Percentiles rank a stretch among this genome's conserved stretches.
These are phyloP conservation scores for Boloria selene DNA, from an alignment of 2,888 invertebrate genomes.

Conservation along the genomic window DNA sequence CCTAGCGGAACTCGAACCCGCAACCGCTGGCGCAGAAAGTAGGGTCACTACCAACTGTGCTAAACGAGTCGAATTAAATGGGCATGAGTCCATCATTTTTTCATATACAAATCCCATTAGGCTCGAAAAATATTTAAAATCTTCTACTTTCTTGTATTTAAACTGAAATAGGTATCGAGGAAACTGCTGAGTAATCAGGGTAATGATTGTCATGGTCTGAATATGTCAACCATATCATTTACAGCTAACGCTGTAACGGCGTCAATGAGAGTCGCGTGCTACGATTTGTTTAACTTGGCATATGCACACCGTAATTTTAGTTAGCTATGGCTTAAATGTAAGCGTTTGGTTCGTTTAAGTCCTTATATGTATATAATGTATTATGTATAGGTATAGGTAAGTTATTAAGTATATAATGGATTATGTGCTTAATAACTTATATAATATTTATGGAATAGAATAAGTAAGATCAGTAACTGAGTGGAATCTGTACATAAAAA, in stretches of 20 bases:
- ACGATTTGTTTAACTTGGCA: slow-evolving; percentile 37
- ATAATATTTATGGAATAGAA: too few relatives aligned
- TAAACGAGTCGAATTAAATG: too few relatives aligned
- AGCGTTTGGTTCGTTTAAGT: background rate
- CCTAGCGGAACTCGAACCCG: too few relatives aligned
- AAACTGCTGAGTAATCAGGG: slow-evolving; percentile 14
- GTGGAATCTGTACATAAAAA: too few relatives aligned
- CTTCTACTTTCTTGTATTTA: slow-evolving; percentile 4
- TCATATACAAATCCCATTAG: background rate
- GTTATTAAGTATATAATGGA: too few relatives aligned
- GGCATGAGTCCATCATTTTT: too few relatives aligned
- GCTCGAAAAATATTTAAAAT: background rate
- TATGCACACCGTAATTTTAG: slow-evolving; percentile 6
- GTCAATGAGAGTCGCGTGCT: slow-evolving; percentile 36
- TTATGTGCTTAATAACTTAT: background rate
- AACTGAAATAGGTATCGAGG: background rate
- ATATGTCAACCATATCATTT: slow-evolving; percentile 23
- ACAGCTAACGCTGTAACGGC: slow-evolving; percentile 34
- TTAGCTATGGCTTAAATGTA: background rate
- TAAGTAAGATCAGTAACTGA: too few relatives aligned
- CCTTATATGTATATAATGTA: too few relatives aligned
- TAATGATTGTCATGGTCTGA: slow-evolving; percentile 22
- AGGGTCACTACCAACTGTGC: too few relatives aligned
- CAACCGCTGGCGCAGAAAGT: too few relatives aligned
- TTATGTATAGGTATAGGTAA: too few relatives aligned